These are phyloP conservation scores for Cladopsammia gracilis DNA, from an alignment of 64 coral and sea anemone genomes.

Conservation along the genomic window DNA sequence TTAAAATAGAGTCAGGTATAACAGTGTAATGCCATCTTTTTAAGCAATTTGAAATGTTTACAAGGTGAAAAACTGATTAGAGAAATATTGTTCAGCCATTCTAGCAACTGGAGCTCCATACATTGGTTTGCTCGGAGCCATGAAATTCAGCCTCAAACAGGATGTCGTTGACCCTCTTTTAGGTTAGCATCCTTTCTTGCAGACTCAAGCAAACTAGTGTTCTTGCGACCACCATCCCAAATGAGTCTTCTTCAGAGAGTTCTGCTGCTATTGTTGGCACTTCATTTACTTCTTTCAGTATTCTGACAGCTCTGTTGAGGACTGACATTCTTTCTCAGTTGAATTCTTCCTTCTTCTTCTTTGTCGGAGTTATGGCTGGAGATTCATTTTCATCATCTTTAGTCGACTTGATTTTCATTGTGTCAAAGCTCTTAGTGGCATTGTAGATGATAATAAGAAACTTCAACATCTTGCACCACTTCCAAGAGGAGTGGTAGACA, in stretches of 20 bases:
- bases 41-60: neutral
- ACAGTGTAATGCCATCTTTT: neutral
- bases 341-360: slow-evolving; percentile 13
- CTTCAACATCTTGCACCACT: neutral
- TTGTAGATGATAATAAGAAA: neutral
- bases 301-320: slow-evolving; percentile 33
- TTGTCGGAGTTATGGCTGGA: neutral
- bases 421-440: neutral
- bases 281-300: slow-evolving; percentile 36
- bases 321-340: neutral
- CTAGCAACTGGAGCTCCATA: slow-evolving; percentile 33
- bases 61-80: neutral
- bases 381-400: neutral
- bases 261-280: neutral
- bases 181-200: slow-evolving; percentile 30
- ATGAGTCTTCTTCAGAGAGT: neutral
- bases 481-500: slow-evolving; percentile 13
- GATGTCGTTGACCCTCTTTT: slow-evolving; percentile 14
- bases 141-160: slow-evolving; percentile 46
- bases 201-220: slow-evolving; percentile 2
- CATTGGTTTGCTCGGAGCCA: slow-evolving; percentile 36
- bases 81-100: neutral
- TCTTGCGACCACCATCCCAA: neutral
- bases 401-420: neutral
- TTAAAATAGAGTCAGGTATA: neutral